Evolutionary conservation across 2,797 vertebrate genomes (phyloP), one percentile per base, ranked within the genome.

Genomic region (Pterois miles): DNA sequence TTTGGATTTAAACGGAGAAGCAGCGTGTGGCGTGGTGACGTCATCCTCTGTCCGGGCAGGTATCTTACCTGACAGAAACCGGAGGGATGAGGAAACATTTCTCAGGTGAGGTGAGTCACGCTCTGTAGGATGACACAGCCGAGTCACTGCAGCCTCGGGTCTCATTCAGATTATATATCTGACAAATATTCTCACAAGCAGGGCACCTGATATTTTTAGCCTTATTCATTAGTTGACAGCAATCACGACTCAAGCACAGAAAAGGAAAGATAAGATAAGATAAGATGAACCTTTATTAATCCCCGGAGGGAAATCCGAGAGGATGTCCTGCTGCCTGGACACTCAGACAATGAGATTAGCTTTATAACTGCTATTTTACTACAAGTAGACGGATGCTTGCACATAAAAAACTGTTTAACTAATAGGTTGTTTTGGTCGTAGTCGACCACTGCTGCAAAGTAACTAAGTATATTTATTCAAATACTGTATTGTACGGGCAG

Each of bases 61-160:
- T 71, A 6, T 66, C 25, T 82, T 31, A 31, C 18, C 27, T 36
- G 71, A 85, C 86, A 85, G 91, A 93, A 91, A 93, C 92, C 54
- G 40, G 34, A 43, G 67, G 52, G 16, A 8, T 20, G 40, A 43
- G 25, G 27, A 71, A 88, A 67, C 3, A 27, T 76, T 53, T 58
- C 27, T 46, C 56, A 63, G 29, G 33, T 56, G 3, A n/a, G 20
- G 31, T 88, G 90, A 89, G 77, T 88, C 88, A 92, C 12, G 0
- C 50, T 56, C 27, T 27, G 31, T 4, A 38, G 33, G 12, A 43
- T 52, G 66, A 73, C 65, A 43, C 8, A 2, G 18, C 59, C 86
- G 86, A 91, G 77, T 86, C 85, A 89, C 53, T 54, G 31, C 43
- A 43, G 40, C 16, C 38, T 54, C 31, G 3, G 25, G 23, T 50